Base-by-base conservation (phyloP, 2,113 vertebrate species). In the Excalfactoria chinensis region DNA sequence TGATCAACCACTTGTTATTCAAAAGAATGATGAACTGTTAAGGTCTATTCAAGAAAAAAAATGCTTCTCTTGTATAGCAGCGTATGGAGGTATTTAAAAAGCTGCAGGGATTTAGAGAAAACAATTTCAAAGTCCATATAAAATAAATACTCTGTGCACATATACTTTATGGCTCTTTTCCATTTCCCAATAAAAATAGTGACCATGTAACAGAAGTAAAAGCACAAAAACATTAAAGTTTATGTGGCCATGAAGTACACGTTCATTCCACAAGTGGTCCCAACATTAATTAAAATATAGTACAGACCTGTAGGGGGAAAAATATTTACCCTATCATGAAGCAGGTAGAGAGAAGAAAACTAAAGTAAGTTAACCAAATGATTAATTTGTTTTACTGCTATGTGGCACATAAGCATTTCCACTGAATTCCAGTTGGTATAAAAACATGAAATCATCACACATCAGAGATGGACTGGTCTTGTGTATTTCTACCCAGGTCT, bases 1-100 rank as follows among this genome's bases (percentile, higher is more conserved):
- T 80, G 90, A 86, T 89, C 90, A 86, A 96, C 37, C 22, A 67
- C 72, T 97, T 90, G 64, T 88, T 93, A 75, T 88, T 90, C 72
- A 92, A 94, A 93, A 89, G 21, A 44, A 86, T 49, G 71, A 84
- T 87, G 72, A 95, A 72, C 74, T 93, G 48, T 51, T 89, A 69
- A 93, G 84, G 56, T 82, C 59, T 48, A 59, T 49, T 68, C 48
- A 78, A 93, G 91, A 53, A 46, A 88, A 91, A 40, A 34, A 15
- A 19, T 2, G 8, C 35, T 49, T 72, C 53, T 3, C 30, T 73
- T 88, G 21, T 55, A 48, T 66, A 90, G 43, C 43, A 81, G 30
- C 30, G 53, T 23, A 21, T 25, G 18, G 11, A 90, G 17, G 56
- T n/a, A 55, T 90, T 88, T n/a, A 14, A 69, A 94, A 91, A 86